phyloP scores from a whole-genome alignment of 2,113 vertebrate species.

The Litocranius walleri region DNA sequence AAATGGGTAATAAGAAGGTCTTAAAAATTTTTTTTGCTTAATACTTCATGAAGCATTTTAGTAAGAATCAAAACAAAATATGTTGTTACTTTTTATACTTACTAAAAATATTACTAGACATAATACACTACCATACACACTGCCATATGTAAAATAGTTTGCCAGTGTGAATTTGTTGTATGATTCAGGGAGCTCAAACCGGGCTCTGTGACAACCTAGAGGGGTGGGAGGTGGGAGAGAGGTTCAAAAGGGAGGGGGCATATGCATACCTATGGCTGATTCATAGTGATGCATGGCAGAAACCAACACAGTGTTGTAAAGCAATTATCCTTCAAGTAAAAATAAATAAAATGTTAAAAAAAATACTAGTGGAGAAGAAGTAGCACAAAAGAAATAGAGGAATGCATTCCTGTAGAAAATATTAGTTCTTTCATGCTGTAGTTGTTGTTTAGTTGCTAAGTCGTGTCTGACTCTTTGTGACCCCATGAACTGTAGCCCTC shows the following conservation, averaged over 20 bases:
- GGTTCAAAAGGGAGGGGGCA: neutral
- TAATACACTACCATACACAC: neutral
- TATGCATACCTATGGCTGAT: neutral
- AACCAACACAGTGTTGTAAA: neutral
- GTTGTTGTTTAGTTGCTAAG: neutral
- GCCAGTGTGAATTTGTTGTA: neutral
- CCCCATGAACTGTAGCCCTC: neutral
- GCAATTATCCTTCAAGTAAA: neutral
- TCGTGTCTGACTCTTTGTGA: neutral
- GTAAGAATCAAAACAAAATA: conserved; percentile 7
- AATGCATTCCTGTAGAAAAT: neutral
- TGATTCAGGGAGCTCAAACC: neutral
- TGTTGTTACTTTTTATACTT: neutral
- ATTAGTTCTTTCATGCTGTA: neutral
- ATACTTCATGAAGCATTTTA: conserved; percentile 17
- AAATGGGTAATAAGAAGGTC: neutral
- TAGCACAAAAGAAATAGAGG: neutral
- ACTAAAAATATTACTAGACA: neutral
- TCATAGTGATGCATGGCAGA: neutral
- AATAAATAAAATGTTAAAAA: neutral
- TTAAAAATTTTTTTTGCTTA: neutral
- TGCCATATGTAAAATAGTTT: neutral
- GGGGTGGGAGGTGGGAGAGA: neutral
- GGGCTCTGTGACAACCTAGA: neutral
- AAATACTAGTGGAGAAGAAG: neutral